phyloP scores from a whole-genome alignment of 2,797 vertebrate species.

The Gouania willdenowi region DNA sequence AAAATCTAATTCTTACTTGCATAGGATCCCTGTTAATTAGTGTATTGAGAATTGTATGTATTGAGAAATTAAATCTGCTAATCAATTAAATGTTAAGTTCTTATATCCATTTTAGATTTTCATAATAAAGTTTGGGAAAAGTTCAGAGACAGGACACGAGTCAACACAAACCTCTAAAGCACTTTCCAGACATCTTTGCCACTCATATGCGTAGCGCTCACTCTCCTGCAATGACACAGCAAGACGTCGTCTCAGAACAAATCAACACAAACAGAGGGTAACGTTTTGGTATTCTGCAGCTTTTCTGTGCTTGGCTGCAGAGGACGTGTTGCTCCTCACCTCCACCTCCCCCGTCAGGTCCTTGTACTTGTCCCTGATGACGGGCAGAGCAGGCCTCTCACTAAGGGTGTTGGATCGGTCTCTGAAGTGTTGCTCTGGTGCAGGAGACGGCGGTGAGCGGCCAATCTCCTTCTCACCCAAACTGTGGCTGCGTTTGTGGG shows the following conservation, averaged over 20 bases:
- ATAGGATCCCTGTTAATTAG: no score
- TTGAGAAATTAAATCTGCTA: no score
- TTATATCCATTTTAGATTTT: no score
- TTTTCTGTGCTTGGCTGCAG: no score
- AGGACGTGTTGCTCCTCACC: no score
- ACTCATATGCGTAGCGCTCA: slow-evolving; percentile 95
- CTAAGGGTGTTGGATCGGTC: slow-evolving; percentile 93
- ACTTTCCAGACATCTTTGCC: slow-evolving; percentile 94
- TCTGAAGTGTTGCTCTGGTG: slow-evolving; percentile 87
- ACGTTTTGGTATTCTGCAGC: not conserved
- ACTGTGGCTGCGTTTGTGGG: slow-evolving; percentile 96
- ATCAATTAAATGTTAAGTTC: no score
- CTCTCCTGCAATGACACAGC: slow-evolving; percentile 81
- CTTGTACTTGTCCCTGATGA: slow-evolving; percentile 98
- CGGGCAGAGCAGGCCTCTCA: slow-evolving; percentile 88
- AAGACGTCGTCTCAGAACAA: slow-evolving; percentile 15
- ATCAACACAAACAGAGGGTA: slow-evolving; percentile 7
- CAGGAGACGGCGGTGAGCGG: slow-evolving; percentile 79
- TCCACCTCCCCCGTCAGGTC: slow-evolving; percentile 97
- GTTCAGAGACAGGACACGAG: slow-evolving; percentile 7
- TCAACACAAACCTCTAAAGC: slow-evolving; percentile 85
- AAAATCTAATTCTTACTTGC: no score
- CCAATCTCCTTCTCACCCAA: slow-evolving; percentile 93
- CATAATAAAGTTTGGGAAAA: no score
- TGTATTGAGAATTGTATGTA: no score